Evolutionary conservation across 2,888 invertebrate species (phyloP).

Genomic region (Apodemia mormo): DNA sequence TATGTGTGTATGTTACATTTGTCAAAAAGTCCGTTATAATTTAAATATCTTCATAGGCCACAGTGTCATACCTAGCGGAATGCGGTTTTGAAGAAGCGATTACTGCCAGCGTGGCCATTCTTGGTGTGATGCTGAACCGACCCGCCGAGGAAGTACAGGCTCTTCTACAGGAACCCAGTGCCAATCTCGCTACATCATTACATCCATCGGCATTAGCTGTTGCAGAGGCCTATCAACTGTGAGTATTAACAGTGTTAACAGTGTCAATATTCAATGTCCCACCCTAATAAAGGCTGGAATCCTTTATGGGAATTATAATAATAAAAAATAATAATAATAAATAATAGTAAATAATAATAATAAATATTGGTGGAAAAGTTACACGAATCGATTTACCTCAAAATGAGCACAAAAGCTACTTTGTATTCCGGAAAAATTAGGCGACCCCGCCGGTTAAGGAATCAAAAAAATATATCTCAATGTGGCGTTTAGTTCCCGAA

Average conservation of each 20-base stretch:
- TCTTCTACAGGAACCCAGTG: conserved; percentile 49
- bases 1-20: not conserved
- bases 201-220: conserved; percentile 62
- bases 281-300: too few species aligned
- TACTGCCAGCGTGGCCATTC: conserved; percentile 53
- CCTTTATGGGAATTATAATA: too few species aligned
- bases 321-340: too few species aligned
- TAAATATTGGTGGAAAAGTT: too few species aligned
- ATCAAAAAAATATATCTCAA: too few species aligned
- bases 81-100: conserved; percentile 65
- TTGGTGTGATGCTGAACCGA: conserved; percentile 64
- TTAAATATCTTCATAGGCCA: conserved; percentile 45
- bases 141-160: conserved; percentile 53
- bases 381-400: too few species aligned
- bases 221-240: conserved; percentile 64
- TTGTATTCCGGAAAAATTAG: too few species aligned
- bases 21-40: not conserved
- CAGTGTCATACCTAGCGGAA: conserved; percentile 67
- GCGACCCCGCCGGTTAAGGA: too few species aligned
- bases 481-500: too few species aligned
- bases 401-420: too few species aligned
- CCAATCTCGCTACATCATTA: conserved; percentile 43
- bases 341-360: too few species aligned
- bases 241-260: conserved; percentile 41
- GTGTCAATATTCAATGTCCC: too few species aligned